A percentile compares a stretch with the other conserved stretches of the same genome.
phyloP scores from a whole-genome alignment of 2,888 invertebrate genomes.

The Parnassius glacialis region DNA sequence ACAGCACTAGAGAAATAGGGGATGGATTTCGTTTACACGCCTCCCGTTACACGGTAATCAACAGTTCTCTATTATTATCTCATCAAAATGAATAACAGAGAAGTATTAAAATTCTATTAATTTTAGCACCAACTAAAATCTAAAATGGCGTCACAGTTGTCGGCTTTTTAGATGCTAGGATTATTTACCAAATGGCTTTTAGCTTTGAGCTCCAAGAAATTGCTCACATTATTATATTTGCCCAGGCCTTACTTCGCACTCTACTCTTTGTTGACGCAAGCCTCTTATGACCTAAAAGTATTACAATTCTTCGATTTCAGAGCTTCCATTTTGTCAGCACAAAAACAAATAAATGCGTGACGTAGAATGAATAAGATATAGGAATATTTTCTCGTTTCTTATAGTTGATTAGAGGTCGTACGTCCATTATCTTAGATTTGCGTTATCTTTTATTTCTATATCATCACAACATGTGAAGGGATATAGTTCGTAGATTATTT shows the following conservation, averaged over 20 bases:
- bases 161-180: too few relatives aligned
- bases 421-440: constrained; percentile 3
- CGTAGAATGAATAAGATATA: not conserved
- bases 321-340: not conserved
- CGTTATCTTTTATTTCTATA: too few relatives aligned
- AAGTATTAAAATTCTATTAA: too few relatives aligned
- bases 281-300: constrained; percentile 5
- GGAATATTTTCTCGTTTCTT: not conserved
- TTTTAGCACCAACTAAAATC: too few relatives aligned
- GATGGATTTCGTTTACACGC: too few relatives aligned
- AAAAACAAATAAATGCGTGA: not conserved
- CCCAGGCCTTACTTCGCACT: not conserved
- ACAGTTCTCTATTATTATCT: too few relatives aligned
- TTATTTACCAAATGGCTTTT: constrained; percentile 2
- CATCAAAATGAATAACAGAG: too few relatives aligned
- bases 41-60: too few relatives aligned
- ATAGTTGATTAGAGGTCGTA: not conserved
- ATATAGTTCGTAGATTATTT: too few relatives aligned
- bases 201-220: not conserved
- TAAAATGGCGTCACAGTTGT: too few relatives aligned
- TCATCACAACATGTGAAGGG: too few relatives aligned
- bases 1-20: too few relatives aligned
- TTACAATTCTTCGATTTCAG: not conserved
- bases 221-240: not conserved
- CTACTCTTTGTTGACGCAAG: constrained; percentile 2